Base-by-base conservation (phyloP, 2,113 vertebrate genomes). In the Vulpes lagopus region DNA sequence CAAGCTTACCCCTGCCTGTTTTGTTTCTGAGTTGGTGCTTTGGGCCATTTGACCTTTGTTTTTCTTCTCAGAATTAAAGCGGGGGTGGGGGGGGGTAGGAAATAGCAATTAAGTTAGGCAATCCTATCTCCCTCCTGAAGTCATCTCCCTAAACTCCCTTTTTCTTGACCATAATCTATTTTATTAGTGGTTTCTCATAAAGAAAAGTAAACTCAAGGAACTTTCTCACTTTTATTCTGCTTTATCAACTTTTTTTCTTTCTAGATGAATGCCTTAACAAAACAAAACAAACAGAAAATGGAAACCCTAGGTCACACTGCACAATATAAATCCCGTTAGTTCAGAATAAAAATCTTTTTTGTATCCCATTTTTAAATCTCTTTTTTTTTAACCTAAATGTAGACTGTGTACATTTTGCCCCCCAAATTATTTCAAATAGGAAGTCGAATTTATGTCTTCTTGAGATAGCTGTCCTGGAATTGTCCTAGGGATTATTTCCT, bases 221-320 rank as follows among this genome's bases (percentile, higher is more conserved):
- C 95, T 97, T 96, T 65, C 76, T 65, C 51, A 73, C 78, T 93
- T 93, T 87, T 89, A 43, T n/a, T 96, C 78, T 67, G 27, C 6
- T 73, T 74, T 38, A 25, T 65, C 51, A 35, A n/a, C 78, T 89
- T 23, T 88, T 88, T 96, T 14, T 74, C 22, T 94, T 95, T 95
- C 49, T 90, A 51, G 19, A 71, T 11, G 64, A 95, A 71, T 69
- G 69, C 6, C 10, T 93, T 79, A 35, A 49, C 57, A 51, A 74
- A 51, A 64, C 62, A 64, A 64, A 57, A 30, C 15, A 69, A 69
- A 57, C 38, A 64, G 49, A 55, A 79, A 59, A 59, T 35, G 60
- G 84, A 94, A 92, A 96, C 55, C 32, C 1, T 15, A 55, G 35
- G 43, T 60, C 30, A 17, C 10, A 53, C 15, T 43, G 43, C 43